Evolutionary conservation across 2,888 invertebrate species (phyloP).

Genomic region (Hirtodrosophila histrioides): DNA sequence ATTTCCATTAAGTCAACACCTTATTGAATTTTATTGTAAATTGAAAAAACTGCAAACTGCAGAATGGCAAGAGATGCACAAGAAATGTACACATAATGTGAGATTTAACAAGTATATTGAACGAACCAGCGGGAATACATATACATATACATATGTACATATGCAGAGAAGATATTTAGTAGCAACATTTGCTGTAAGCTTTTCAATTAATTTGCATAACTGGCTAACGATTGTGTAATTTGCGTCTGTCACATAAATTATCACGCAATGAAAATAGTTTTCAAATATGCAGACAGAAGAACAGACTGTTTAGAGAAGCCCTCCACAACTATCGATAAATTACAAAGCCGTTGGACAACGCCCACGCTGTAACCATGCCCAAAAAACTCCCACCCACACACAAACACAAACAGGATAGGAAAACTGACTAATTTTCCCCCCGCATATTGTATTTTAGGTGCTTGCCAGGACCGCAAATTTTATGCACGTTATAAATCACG

Average conservation of each 20-base stretch:
- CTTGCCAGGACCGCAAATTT: conserved; percentile 69
- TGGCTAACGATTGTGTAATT: conserved; percentile 71
- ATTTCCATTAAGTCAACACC: conserved; percentile 80
- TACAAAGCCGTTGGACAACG: conserved; percentile 51
- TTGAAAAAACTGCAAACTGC: conserved; percentile 69
- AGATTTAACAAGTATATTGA: conserved; percentile 53
- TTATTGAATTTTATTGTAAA: conserved; percentile 81
- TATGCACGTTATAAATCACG: conserved; percentile 78
- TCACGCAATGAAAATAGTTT: conserved; percentile 74
- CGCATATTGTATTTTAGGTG: conserved; percentile 62
- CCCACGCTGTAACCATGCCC: conserved; percentile 1
- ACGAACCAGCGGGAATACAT: conserved; percentile 4
- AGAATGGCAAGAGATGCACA: conserved; percentile 43
- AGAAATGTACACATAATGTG: conserved; percentile 37
- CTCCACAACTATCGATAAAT: conserved; percentile 68
- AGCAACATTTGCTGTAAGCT: conserved; percentile 17
- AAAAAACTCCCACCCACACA: background rate
- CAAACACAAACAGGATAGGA: conserved; percentile 23
- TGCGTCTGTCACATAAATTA: conserved; percentile 71
- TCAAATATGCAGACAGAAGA: conserved; percentile 69
- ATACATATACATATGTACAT: background rate
- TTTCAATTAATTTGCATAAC: conserved; percentile 76
- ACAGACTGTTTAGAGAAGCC: conserved; percentile 45
- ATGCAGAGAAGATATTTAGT: background rate
- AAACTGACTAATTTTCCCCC: conserved; percentile 64